Evolutionary conservation across 2,888 invertebrate species (phyloP).

Genomic region (Epicampocera succincta): DNA sequence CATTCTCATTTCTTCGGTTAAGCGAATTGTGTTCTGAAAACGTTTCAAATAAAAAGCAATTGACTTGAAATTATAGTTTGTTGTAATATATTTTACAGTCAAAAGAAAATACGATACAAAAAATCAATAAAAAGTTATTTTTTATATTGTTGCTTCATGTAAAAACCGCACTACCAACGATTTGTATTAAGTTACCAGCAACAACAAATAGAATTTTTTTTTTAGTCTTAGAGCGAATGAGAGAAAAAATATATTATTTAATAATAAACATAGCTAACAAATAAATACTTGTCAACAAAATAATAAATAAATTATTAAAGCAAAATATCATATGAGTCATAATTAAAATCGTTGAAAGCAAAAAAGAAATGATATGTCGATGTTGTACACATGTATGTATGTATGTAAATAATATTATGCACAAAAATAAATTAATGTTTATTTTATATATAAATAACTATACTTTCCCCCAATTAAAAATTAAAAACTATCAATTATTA

Average conservation of each 20-base stretch:
- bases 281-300: constrained; percentile 52
- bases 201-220: constrained; percentile 3
- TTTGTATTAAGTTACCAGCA: constrained; percentile 50
- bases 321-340: constrained; percentile 43
- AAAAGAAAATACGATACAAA: background rate
- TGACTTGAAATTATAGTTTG: too few relatives aligned
- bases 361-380: background rate
- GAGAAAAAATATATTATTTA: constrained; percentile 24
- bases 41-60: too few relatives aligned
- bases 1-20: too few relatives aligned
- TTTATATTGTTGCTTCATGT: constrained; percentile 22
- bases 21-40: too few relatives aligned
- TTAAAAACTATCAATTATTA: too few relatives aligned
- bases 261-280: constrained; percentile 47
- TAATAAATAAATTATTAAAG: constrained; percentile 50
- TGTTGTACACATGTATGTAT: constrained; percentile 9
- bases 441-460: background rate
- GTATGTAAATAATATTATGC: too few relatives aligned
- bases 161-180: constrained; percentile 59
- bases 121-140: constrained; percentile 45
- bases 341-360: constrained; percentile 10
- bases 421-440: constrained; percentile 6
- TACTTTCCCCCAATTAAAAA: too few relatives aligned
- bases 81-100: background rate
- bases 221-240: constrained; percentile 21